Base-by-base conservation (phyloP, 2,888 invertebrate genomes). In the Apamea crenata region DNA sequence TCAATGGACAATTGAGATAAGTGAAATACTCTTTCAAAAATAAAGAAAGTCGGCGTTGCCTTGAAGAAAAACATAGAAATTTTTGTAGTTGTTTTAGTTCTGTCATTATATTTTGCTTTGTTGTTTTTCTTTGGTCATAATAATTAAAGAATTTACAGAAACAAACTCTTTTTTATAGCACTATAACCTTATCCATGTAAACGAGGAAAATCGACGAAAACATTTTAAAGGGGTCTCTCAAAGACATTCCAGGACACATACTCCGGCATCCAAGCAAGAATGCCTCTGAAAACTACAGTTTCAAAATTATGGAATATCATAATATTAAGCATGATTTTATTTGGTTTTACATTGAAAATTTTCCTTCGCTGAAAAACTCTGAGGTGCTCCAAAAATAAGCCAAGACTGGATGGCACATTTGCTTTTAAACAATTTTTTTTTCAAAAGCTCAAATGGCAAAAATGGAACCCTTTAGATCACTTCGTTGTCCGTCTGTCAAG, bases 241-340 rank as follows among this genome's bases (percentile, higher is more conserved):
- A 82, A 87, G 77, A 80, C 83, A 88, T 87, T 88, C 88, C 82
- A 3, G 47, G 25, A 61, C 82, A 67, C 67, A 80, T 68, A 69
- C 63, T 8, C 44, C 32, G 81, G 74, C 70, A 86, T 87, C 40
- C 29, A 63, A 61, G 32, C 75, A 84, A 77, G 83, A 84, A 88
- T 88, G 82, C 68, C 74, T 88, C 44, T 78, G 82, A 78, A 88
- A 87, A 81, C 75, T 87, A 68, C 50, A 67, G 32, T 53, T 80
- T 84, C 75, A 65, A 85, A 78, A 69, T 78, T 72, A 70, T 76
- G 53, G 44, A 70, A 66, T 44, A 69, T 69, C 21, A 53, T 44
- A 80, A 69, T 59, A 32, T 36, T 32, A 71, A 40, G 25, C 53
- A 47, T 44, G 61, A 53, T 61, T 79, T 83, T 47, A 71, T 53